These are phyloP conservation scores for Rhinophrynus dorsalis DNA, from an alignment of 2,797 vertebrate genomes.

Conservation along the genomic window DNA sequence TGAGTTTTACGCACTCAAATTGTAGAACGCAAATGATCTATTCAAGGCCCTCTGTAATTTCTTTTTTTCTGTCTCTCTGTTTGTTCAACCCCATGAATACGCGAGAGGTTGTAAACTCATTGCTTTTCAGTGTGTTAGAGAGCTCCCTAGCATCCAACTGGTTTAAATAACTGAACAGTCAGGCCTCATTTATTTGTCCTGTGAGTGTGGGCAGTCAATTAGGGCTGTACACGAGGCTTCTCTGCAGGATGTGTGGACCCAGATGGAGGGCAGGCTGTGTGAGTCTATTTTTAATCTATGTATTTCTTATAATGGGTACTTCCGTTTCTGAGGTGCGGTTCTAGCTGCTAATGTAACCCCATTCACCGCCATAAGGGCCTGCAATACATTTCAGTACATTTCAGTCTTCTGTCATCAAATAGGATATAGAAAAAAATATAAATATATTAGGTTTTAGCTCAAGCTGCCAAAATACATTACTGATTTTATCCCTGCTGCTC, in stretches of 20 bases:
- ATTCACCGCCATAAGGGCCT: not conserved
- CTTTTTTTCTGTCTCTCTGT: not conserved
- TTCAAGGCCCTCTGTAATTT: not conserved
- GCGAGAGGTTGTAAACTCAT: no score
- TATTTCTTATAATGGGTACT: not conserved
- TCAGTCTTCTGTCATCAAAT: constrained; percentile 3
- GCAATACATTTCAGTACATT: no score
- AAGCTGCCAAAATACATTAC: not conserved
- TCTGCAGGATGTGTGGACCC: constrained; percentile 18
- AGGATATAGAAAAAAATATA: not conserved
- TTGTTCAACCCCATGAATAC: no score
- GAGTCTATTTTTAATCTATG: constrained; percentile 38
- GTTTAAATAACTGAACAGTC: constrained; percentile 1
- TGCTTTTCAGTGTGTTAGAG: no score
- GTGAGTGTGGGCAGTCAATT: constrained; percentile 37
- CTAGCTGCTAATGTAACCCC: constrained; percentile 1
- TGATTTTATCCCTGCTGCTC: not conserved
- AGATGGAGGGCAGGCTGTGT: constrained; percentile 24
- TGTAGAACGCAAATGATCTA: no score
- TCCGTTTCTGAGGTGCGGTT: not conserved
- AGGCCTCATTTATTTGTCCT: constrained; percentile 9
- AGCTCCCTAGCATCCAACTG: no score
- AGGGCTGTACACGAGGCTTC: constrained; percentile 20
- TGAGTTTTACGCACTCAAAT: no score
- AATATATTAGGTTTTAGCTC: not conserved